These are phyloP conservation scores for Anaspis maculata DNA, from an alignment of 2,888 invertebrate species.

Conservation along the genomic window DNA sequence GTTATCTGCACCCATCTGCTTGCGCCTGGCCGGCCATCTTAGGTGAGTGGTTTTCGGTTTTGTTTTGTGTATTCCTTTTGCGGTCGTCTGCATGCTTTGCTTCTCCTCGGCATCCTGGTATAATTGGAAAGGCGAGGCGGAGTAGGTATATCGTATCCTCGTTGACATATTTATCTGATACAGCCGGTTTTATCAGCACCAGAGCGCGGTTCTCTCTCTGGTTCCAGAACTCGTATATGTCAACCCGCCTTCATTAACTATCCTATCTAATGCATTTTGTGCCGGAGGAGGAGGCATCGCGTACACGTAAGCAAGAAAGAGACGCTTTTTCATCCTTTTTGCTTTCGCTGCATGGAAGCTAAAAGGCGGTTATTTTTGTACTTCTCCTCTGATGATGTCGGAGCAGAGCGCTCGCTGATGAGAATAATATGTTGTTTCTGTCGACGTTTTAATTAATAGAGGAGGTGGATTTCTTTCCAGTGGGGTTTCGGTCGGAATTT, in stretches of 20 bases:
- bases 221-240: slow-evolving; percentile 35
- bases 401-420: too few species aligned
- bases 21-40: slow-evolving; percentile 36
- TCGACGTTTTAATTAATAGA: slow-evolving; percentile 20
- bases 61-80: slow-evolving; percentile 32
- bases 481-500: too few species aligned
- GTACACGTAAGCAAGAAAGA: too few species aligned
- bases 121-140: slow-evolving; percentile 38
- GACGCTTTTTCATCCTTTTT: too few species aligned
- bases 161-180: slow-evolving; percentile 43
- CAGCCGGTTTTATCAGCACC: slow-evolving; percentile 36
- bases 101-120: too few species aligned
- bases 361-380: too few species aligned
- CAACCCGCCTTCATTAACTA: slow-evolving; percentile 35
- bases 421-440: slow-evolving; percentile 9
- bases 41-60: slow-evolving; percentile 31
- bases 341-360: too few species aligned
- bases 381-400: too few species aligned
- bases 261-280: slow-evolving; percentile 30
- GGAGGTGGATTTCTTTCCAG: too few species aligned
- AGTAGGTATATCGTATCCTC: too few species aligned
- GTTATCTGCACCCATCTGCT: slow-evolving; percentile 36
- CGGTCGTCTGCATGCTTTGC: slow-evolving; percentile 20
- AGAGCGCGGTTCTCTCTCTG: too few species aligned
- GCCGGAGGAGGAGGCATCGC: too few species aligned